Conservation (phyloP, 2,888 invertebrate genomes). For the Phania funesta region DNA sequence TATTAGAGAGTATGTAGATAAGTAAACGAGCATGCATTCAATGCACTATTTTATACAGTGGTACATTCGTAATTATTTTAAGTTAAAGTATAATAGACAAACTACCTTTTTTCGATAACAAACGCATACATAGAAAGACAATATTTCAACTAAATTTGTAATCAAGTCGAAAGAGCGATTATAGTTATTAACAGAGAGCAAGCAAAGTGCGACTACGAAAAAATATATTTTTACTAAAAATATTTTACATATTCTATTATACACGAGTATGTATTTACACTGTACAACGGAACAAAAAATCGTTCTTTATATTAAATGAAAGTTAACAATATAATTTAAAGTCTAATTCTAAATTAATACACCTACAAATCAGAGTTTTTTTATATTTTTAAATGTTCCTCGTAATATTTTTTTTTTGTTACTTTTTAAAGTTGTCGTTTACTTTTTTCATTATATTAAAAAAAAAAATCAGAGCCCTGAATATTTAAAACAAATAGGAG, state of each 20-base stretch:
- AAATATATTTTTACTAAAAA: not conserved
- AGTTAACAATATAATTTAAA: constrained; percentile 10
- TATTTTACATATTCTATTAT: constrained; percentile 25
- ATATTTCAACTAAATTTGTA: constrained; percentile 16
- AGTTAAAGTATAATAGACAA: not conserved
- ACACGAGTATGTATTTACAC: constrained; percentile 44
- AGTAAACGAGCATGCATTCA: constrained; percentile 53
- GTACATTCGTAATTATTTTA: constrained; percentile 23
- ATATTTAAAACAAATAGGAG: too few relatives aligned
- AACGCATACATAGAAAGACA: constrained; percentile 9
- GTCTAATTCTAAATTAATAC: constrained; percentile 4
- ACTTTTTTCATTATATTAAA: too few relatives aligned
- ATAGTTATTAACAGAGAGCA: constrained; percentile 38
- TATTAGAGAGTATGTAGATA: constrained; percentile 15
- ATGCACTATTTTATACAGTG: not conserved
- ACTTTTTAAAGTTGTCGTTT: not conserved
- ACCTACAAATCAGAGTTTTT: constrained; percentile 54
- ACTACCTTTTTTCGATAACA: constrained; percentile 7
- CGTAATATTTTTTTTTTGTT: constrained; percentile 10
- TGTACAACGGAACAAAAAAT: constrained; percentile 3
- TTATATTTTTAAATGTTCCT: constrained; percentile 3
- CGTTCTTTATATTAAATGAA: constrained; percentile 21
- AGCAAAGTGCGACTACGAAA: constrained; percentile 63
- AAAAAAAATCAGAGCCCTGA: too few relatives aligned
- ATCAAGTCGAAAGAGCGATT: not conserved